Conservation (phyloP, 2,797 vertebrate species). For the Danio tinwini region DNA sequence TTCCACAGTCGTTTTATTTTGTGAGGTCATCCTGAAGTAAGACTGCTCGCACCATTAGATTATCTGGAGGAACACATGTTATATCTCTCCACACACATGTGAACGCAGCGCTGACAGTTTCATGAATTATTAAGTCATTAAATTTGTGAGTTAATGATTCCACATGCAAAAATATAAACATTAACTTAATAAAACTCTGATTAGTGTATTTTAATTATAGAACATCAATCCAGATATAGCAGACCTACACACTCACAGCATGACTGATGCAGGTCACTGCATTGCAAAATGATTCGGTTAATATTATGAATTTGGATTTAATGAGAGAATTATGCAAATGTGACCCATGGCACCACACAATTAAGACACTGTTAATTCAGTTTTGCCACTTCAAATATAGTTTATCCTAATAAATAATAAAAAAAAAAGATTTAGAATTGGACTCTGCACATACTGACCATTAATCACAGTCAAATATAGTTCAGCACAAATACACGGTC, state of each 20-base stretch:
- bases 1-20: constrained; percentile 11
- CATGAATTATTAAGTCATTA: background rate
- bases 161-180: background rate
- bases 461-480: background rate
- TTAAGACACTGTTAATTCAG: background rate
- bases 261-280: background rate
- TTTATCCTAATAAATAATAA: too few species aligned
- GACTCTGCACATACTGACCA: background rate
- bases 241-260: background rate
- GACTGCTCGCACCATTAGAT: background rate
- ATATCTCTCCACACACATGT: background rate
- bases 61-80: background rate
- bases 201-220: background rate
- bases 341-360: background rate
- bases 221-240: background rate
- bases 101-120: background rate
- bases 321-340: constrained; percentile 9
- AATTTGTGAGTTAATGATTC: background rate
- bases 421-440: background rate
- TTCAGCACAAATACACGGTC: background rate
- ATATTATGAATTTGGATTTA: constrained; percentile 6
- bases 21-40: constrained; percentile 32
- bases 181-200: background rate
- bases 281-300: background rate
- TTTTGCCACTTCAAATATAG: background rate